Evolutionary conservation across 1,140 invertebrate species (phyloP), one percentile per base, ranked within the genome.

Genomic region (Limonius californicus): DNA sequence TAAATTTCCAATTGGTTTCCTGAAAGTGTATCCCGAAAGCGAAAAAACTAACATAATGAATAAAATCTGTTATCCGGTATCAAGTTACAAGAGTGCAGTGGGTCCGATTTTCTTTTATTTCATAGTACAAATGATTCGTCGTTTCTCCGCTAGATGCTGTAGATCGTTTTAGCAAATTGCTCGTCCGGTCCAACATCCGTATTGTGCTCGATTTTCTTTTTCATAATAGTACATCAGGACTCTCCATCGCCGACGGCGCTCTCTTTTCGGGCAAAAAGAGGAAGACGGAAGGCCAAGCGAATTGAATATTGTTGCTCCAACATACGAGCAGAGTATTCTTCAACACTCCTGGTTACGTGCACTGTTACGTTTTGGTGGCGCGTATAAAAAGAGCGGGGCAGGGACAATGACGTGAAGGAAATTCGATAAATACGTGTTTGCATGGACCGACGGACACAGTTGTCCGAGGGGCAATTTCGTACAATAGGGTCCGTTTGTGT

Each of bases 401-500:
- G n/a, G 11, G 2, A 39, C 8, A 2, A 39, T 18, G 45, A 50
- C 45, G 45, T 50, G 45, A 50, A 50, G 45, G 20, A 50, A 50
- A 50, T 50, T 50, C 16, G 16, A 50, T 50, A 50, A 50, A 50
- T 21, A 21, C 16, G 45, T 21, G 45, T 50, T 50, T 50, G 45
- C 45, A 50, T 50, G 45, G 45, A 50, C 45, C 45, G 16, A 18
- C 45, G 45, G 35, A 39, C 35, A 39, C 35, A 39, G 35, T 39
- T 39, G 35, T 39, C 35, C 35, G 35, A 39, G 35, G 35, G 45
- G 45, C 45, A 50, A 50, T 50, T 50, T 50, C 16, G 45, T 50
- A 50, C 45, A 21, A 50, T 19, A 50, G 20, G 45, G 45, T 50
- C 45, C 45, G 45, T 50, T 50, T 21, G 45, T 50, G 16, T 50